Conservation (phyloP, 2,797 vertebrate genomes). For the Arctocebus calabarensis region DNA sequence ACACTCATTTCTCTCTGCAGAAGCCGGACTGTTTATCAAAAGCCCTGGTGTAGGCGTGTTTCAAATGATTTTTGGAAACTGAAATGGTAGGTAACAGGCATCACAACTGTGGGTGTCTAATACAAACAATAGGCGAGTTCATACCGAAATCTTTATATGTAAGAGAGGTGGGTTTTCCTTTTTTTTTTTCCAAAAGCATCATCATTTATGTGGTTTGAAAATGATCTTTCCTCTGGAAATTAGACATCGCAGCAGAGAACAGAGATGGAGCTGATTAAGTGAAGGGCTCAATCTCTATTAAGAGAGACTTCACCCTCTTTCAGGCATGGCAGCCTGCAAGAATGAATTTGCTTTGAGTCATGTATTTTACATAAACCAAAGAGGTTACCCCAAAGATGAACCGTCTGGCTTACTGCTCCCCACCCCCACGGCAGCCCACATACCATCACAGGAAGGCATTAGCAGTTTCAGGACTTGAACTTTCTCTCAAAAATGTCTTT, state of each 20-base stretch:
- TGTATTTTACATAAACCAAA: constrained; percentile 89
- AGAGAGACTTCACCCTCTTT: constrained; percentile 83
- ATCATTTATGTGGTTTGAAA: constrained; percentile 77
- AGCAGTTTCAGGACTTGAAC: constrained; percentile 87
- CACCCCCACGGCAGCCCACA: constrained; percentile 81
- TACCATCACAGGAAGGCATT: constrained; percentile 81
- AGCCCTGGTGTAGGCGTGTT: constrained; percentile 76
- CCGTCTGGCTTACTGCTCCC: constrained; percentile 85
- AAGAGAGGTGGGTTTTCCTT: constrained; percentile 59
- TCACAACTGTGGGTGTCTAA: constrained; percentile 75
- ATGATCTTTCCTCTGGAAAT: constrained; percentile 81
- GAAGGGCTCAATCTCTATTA: constrained; percentile 81
- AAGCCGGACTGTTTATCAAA: constrained; percentile 77
- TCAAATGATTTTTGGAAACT: constrained; percentile 82
- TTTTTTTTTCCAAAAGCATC: constrained; percentile 71
- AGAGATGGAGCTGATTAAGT: constrained; percentile 77
- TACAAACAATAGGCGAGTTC: constrained; percentile 73
- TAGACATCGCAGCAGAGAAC: constrained; percentile 57
- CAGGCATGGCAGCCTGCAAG: constrained; percentile 80
- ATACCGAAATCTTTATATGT: constrained; percentile 61
- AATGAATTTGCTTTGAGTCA: constrained; percentile 89
- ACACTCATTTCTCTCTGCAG: constrained; percentile 54
- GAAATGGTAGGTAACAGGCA: constrained; percentile 76
- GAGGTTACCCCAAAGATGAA: constrained; percentile 87
- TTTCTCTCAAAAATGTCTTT: constrained; percentile 86